phyloP scores from a whole-genome alignment of 2,797 vertebrate genomes.

The Cephalopachus bancanus region DNA sequence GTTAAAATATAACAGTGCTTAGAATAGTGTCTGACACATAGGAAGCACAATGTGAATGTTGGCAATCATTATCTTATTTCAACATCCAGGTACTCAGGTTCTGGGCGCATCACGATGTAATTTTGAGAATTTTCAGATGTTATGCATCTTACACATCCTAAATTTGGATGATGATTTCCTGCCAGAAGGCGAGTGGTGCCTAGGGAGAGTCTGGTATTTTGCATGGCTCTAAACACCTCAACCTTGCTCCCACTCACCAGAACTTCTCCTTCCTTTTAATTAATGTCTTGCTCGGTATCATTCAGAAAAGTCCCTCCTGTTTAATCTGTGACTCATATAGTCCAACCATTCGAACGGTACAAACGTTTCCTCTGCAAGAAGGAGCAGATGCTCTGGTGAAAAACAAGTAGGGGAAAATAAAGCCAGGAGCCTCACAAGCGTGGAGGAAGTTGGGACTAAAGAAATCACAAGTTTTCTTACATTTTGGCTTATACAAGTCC shows the following conservation, averaged over 20 bases:
- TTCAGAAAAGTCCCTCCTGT: conserved; percentile 55
- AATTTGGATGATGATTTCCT: background rate
- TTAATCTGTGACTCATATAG: conserved; percentile 70
- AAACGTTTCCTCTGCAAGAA: conserved; percentile 59
- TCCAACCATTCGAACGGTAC: conserved; percentile 41
- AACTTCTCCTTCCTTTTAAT: conserved; percentile 60
- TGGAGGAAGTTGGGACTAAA: background rate
- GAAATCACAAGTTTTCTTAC: background rate
- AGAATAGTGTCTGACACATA: background rate
- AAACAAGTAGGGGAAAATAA: conserved; percentile 41
- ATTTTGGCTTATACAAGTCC: background rate
- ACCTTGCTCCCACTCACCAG: background rate
- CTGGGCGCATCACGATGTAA: background rate
- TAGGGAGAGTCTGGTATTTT: background rate
- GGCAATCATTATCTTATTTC: background rate
- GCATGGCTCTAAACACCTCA: background rate
- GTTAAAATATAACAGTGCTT: background rate
- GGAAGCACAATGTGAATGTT: no score
- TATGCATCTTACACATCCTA: background rate
- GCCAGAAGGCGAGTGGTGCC: background rate
- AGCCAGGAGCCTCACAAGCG: background rate
- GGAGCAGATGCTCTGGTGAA: conserved; percentile 63
- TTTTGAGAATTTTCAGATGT: background rate
- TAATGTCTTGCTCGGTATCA: conserved; percentile 13
- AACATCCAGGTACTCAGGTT: background rate